Percentiles rank a stretch among this genome's conserved stretches.
Conservation (phyloP, 2,113 vertebrate genomes). For the Octodon degus region DNA sequence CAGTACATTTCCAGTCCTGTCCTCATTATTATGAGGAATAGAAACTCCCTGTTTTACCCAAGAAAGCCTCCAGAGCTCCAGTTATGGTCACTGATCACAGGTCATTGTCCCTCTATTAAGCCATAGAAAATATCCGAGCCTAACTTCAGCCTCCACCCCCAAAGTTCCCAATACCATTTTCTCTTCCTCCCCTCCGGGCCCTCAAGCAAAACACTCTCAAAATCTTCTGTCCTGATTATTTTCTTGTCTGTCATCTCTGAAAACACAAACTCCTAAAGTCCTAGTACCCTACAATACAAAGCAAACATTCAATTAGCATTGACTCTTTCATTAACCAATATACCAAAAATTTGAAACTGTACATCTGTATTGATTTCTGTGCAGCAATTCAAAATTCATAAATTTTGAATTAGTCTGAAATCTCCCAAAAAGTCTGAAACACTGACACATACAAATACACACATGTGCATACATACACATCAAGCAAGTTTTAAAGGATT, state of each 20-base stretch:
- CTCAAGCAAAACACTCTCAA: not conserved
- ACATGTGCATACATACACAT: no score
- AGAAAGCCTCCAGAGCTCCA: not conserved
- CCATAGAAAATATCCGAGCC: no score
- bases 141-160: no score
- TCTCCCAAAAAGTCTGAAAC: not conserved
- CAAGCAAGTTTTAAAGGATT: not conserved
- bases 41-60: not conserved
- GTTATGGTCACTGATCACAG: no score
- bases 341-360: not conserved
- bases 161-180: not conserved
- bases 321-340: constrained; percentile 36
- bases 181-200: not conserved
- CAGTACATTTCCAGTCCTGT: not conserved
- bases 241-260: not conserved
- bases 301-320: not conserved
- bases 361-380: not conserved
- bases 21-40: not conserved
- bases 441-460: accelerated
- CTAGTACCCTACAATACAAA: not conserved
- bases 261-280: not conserved
- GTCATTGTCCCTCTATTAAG: not conserved
- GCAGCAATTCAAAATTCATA: constrained; percentile 42
- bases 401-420: not conserved
- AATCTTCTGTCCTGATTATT: not conserved